Conservation (phyloP, 2,888 invertebrate species). For the Pocota personata region DNA sequence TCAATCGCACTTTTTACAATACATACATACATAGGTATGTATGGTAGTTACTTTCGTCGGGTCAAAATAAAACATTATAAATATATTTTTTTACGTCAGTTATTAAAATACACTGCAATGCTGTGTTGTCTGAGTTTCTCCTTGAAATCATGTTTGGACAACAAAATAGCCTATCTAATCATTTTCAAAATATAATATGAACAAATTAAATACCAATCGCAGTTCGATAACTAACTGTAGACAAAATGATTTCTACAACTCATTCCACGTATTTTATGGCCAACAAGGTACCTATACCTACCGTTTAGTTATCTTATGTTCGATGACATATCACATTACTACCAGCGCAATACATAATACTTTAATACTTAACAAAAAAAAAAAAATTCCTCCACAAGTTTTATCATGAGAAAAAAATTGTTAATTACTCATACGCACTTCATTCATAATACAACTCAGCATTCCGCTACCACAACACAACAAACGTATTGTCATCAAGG, state of each 20-base stretch:
- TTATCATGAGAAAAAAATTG: too few species aligned
- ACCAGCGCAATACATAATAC: not conserved
- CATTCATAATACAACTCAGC: not conserved
- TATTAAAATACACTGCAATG: too few species aligned
- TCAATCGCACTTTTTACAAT: too few species aligned
- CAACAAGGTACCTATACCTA: too few species aligned
- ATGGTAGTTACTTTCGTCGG: too few species aligned
- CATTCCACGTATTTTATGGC: slow-evolving; percentile 3
- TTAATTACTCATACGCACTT: not conserved
- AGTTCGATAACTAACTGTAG: not conserved
- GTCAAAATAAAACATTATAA: too few species aligned
- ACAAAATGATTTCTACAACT: not conserved
- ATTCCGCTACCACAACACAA: not conserved
- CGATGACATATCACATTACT: slow-evolving; percentile 3
- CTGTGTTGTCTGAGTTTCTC: not conserved
- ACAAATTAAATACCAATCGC: not conserved
- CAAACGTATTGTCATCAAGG: slow-evolving; percentile 9
- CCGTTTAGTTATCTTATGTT: not conserved
- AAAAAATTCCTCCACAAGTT: too few species aligned
- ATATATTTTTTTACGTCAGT: too few species aligned
- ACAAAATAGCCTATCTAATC: not conserved
- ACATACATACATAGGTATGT: too few species aligned
- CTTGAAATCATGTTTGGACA: not conserved
- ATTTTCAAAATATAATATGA: not conserved
- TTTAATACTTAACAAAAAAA: too few species aligned